Base-by-base conservation (phyloP, 2,888 invertebrate genomes). In the Stenichneumon culpator region DNA sequence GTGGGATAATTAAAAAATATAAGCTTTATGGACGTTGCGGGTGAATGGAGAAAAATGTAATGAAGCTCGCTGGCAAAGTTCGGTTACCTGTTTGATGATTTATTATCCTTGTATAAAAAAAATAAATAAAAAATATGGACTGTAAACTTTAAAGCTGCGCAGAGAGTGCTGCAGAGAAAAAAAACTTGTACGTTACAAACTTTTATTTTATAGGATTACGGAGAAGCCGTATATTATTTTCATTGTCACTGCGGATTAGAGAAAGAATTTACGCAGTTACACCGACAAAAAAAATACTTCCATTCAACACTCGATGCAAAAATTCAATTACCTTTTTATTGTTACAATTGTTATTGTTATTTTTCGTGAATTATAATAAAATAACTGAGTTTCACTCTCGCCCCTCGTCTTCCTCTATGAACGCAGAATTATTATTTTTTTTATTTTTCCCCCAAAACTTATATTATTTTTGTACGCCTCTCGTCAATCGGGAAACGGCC, bases 11-110 rank as follows among this genome's bases (percentile, higher is more conserved):
- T 28, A 60, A 60, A 60, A 32, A 28, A 32, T 32, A 60, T 60
- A 16, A 28, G 60, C 32, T 16, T 28, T 28, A 16, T 6, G 4
- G 60, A 16, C 6, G 32, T 60, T 60, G 32, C 16, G 60, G 25
- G 28, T 1, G 3, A n/a, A 60, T n/a, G 25, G 32, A 14, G 16
- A 60, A 32, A 32, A 32, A 60, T 60, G 32, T 60, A 32, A 28
- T n/a, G 16, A 60, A 60, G 60, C 5, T 60, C 16, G 16, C 60
- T 28, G 60, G 14, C 32, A 60, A 60, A 60, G 60, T 60, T 60
- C 28, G 25, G 32, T 4, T 4, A 6, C 28, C 14, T 25, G 14
- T 60, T 28, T 60, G 16, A 60, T 60, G 32, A 32, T 60, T 60
- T 32, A 32, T 60, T 32, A n/a, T 28, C 2, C 32, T 14, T 32